Percentiles rank a stretch among this genome's conserved stretches.
These are phyloP conservation scores for Apeira syringaria DNA, from an alignment of 2,888 invertebrate genomes.

Conservation along the genomic window DNA sequence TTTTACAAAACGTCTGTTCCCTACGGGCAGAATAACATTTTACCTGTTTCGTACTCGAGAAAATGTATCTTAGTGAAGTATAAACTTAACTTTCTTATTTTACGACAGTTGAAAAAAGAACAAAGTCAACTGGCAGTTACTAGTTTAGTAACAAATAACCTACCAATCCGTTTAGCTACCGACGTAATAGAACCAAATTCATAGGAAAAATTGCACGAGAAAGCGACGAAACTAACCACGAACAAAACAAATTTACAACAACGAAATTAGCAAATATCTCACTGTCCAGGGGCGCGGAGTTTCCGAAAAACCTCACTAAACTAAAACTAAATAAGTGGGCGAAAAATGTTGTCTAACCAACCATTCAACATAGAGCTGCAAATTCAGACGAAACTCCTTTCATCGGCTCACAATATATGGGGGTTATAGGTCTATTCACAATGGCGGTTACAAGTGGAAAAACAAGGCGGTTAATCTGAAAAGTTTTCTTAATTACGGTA, in stretches of 20 bases:
- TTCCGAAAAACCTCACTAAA: conserved; percentile 64
- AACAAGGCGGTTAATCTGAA: conserved; percentile 76
- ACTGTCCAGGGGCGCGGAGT: conserved; percentile 67
- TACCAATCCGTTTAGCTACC: conserved; percentile 3
- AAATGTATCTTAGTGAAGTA: no score
- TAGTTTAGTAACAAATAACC: conserved; percentile 10
- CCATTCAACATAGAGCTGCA: conserved; percentile 49
- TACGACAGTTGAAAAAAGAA: no score
- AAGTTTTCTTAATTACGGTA: conserved; percentile 79
- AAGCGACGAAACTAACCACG: conserved; percentile 27
- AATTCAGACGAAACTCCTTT: conserved; percentile 19
- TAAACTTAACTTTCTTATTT: no score
- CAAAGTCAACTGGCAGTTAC: conserved; percentile 2
- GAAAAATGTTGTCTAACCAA: conserved; percentile 62
- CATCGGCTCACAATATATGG: conserved; percentile 22
- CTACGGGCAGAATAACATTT: no score
- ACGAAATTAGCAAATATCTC: conserved; percentile 79
- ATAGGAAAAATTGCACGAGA: conserved; percentile 23
- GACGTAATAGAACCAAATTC: conserved; percentile 10
- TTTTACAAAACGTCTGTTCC: no score
- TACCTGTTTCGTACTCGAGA: no score
- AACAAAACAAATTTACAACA: conserved; percentile 73
- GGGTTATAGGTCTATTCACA: conserved; percentile 38
- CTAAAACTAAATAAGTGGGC: conserved; percentile 77
- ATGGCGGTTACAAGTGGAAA: conserved; percentile 63